These are phyloP conservation scores for Porphyrio hochstetteri DNA, from an alignment of 2,113 vertebrate species.

Conservation along the genomic window DNA sequence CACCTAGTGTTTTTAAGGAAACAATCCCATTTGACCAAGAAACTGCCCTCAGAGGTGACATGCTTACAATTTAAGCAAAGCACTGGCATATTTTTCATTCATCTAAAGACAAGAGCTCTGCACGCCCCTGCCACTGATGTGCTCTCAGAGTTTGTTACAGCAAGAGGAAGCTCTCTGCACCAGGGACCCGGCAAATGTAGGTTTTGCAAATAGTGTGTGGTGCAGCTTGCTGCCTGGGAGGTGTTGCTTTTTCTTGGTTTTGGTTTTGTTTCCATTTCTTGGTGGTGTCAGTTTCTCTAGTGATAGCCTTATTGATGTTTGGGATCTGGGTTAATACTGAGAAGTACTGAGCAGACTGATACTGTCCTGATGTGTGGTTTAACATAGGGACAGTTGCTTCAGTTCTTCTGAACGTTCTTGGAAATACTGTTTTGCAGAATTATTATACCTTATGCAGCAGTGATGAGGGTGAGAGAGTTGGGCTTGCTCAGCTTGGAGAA, in stretches of 20 bases:
- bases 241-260: neutral
- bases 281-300: neutral
- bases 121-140: neutral
- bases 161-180: neutral
- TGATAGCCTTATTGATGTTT: neutral
- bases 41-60: neutral
- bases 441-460: neutral
- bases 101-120: neutral
- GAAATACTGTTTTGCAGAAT: neutral
- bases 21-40: neutral
- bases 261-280: neutral
- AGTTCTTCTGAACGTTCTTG: neutral
- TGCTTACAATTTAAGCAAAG: neutral
- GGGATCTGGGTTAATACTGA: neutral
- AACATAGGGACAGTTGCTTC: neutral
- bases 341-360: neutral
- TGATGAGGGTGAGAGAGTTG: neutral
- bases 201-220: rapidly evolving
- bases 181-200: neutral
- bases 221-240: neutral
- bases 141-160: neutral
- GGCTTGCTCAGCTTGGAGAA: too few species aligned
- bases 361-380: neutral
- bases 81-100: neutral
- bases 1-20: neutral